Conservation (phyloP, 37 sponge, comb jelly and placozoan species). For the Oscarella lobularis region DNA sequence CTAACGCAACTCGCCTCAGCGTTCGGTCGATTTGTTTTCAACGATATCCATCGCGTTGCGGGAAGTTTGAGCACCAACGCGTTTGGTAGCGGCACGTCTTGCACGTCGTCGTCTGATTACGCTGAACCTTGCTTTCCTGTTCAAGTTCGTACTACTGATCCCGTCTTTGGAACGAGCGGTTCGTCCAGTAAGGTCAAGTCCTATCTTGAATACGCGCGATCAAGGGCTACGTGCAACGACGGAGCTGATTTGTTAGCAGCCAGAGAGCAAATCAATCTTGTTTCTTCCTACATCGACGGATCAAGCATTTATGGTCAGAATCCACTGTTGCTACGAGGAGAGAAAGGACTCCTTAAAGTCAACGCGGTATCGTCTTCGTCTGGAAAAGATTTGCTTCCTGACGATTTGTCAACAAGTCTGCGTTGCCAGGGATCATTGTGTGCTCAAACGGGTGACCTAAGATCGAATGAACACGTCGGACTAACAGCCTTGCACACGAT, state of each 20-base stretch:
- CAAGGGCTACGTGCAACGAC: background rate
- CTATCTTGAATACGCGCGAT: background rate
- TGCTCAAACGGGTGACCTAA: background rate
- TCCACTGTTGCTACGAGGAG: background rate
- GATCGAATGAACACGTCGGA: background rate
- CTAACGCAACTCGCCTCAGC: background rate
- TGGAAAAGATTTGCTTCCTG: background rate
- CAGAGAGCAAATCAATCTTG: background rate
- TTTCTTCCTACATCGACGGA: background rate
- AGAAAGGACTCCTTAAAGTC: background rate
- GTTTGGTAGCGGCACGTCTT: background rate
- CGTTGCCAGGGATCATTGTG: background rate
- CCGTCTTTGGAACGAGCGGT: background rate
- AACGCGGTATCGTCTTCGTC: background rate
- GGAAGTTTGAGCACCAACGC: background rate
- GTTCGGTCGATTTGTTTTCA: background rate
- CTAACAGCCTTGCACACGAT: background rate
- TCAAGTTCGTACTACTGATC: background rate
- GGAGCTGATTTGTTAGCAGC: background rate
- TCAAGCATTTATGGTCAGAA: background rate
- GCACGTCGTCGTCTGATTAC: background rate
- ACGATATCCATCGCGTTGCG: background rate
- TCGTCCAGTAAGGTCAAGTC: background rate
- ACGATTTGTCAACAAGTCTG: background rate
- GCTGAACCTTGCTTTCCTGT: background rate